A percentile compares a stretch with the other conserved stretches of the same genome.
Conservation (phyloP, 35 echinoderm and acorn worm species). For the Ophiothrix spiculata region DNA sequence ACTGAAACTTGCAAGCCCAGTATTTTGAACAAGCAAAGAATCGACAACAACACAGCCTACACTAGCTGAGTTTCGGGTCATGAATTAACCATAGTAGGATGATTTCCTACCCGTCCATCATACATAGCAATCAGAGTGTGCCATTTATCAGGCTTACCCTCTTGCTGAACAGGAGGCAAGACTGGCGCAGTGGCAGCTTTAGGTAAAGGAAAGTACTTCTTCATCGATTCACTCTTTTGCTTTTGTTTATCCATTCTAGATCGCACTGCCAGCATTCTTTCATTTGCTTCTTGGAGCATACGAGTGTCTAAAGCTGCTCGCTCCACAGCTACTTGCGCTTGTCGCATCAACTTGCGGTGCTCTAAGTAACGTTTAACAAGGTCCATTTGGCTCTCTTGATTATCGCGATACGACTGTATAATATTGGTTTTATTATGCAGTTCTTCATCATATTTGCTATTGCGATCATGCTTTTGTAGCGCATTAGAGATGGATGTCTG, state of each 20-base stretch:
- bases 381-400: constrained; percentile 59
- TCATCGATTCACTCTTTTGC: constrained; percentile 52
- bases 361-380: constrained; percentile 83
- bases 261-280: constrained; percentile 54
- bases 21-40: neutral
- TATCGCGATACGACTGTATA: constrained; percentile 41
- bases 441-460: constrained; percentile 33
- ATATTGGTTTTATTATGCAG: constrained; percentile 35
- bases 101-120: constrained; percentile 89
- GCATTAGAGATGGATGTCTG: constrained; percentile 97
- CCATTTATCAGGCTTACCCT: constrained; percentile 76
- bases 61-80: too few species aligned
- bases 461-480: constrained; percentile 69
- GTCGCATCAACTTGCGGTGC: constrained; percentile 89
- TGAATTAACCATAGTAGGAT: constrained; percentile 56
- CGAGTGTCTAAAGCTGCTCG: constrained; percentile 73
- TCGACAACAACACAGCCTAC: neutral
- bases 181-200: constrained; percentile 85
- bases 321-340: constrained; percentile 83
- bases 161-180: constrained; percentile 65
- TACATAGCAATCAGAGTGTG: constrained; percentile 85
- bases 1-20: too few species aligned
- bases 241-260: constrained; percentile 60
- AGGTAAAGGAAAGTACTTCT: constrained; percentile 83
- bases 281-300: constrained; percentile 73